These are phyloP conservation scores for Ciconia stormi DNA, from an alignment of 2,113 vertebrate species.

Conservation along the genomic window DNA sequence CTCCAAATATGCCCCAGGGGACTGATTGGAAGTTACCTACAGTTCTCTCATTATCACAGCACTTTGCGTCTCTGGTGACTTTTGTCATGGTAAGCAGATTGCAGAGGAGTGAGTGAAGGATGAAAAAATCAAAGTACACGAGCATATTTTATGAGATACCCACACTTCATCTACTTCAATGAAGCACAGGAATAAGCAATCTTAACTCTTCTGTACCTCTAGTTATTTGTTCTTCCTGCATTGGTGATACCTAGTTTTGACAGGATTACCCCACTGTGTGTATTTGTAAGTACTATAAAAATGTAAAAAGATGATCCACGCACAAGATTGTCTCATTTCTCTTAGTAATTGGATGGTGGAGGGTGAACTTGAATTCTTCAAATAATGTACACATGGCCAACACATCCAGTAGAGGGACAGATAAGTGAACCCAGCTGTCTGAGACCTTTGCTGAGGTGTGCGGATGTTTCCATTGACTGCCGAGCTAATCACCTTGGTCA, in stretches of 20 bases:
- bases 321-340: background rate
- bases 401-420: background rate
- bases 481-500: background rate
- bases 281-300: background rate
- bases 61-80: constrained; percentile 17
- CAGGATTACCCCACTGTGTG: background rate
- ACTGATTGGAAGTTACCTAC: constrained; percentile 38
- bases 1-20: constrained; percentile 33
- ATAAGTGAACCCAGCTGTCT: background rate
- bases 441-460: background rate
- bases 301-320: background rate
- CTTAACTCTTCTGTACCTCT: background rate
- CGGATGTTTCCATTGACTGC: background rate
- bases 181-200: background rate
- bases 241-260: background rate
- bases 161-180: background rate
- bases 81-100: constrained; percentile 55
- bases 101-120: background rate
- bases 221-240: background rate
- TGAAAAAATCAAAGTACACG: background rate
- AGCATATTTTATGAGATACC: background rate
- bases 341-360: background rate
- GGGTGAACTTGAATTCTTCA: background rate
- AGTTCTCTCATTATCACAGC: constrained; percentile 53
- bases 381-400: background rate